Evolutionary conservation across 1,140 invertebrate genomes (phyloP).

Genomic region (Callitettix versicolor): DNA sequence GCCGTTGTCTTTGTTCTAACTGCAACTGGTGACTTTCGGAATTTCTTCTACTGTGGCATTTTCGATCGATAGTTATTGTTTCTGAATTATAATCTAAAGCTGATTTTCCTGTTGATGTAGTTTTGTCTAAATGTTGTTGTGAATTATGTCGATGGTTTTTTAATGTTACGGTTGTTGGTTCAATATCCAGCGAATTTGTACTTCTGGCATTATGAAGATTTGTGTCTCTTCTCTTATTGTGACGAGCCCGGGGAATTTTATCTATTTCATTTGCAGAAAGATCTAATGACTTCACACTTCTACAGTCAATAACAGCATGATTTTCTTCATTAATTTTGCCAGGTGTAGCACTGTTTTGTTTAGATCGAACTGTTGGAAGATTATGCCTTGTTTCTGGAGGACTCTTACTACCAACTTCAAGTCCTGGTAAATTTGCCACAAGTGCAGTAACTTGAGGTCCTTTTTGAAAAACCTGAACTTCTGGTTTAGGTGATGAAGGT

Average conservation of each 20-base stretch:
- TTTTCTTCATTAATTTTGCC: too few relatives aligned
- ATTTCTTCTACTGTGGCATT: constrained; percentile 15
- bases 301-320: constrained; percentile 1
- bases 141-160: neutral
- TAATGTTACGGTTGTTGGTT: constrained; percentile 3
- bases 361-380: constrained; percentile 35
- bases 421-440: constrained; percentile 44
- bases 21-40: constrained; percentile 22
- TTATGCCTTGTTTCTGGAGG: neutral
- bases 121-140: neutral
- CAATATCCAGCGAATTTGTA: constrained; percentile 20
- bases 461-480: constrained; percentile 52
- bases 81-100: constrained; percentile 8
- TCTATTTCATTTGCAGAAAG: neutral
- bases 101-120: neutral
- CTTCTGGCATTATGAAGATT: constrained; percentile 12
- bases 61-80: constrained; percentile 4
- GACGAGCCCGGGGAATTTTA: neutral
- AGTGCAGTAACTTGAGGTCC: constrained; percentile 44
- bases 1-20: constrained; percentile 22
- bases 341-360: neutral
- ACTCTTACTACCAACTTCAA: constrained; percentile 36
- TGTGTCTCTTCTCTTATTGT: constrained; percentile 14
- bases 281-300: constrained; percentile 20
- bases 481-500: constrained; percentile 27